A percentile compares a stretch with the other conserved stretches of the same genome.
Evolutionary conservation across 2,113 vertebrate species (phyloP).

Genomic region (Mesocricetus auratus): DNA sequence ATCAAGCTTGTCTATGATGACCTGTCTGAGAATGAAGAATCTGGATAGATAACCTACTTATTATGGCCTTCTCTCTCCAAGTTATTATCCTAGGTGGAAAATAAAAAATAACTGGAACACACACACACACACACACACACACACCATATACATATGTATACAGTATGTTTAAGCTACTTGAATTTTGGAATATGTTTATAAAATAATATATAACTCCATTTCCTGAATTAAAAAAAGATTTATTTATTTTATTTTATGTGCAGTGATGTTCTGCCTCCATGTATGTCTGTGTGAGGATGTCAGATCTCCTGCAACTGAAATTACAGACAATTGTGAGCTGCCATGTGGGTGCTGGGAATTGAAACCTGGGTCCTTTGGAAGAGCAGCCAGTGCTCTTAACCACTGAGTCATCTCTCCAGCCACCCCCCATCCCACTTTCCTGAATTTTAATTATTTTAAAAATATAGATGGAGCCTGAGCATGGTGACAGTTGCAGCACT

Average conservation of each 20-base stretch:
- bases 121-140: not conserved
- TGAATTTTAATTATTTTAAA: slow-evolving; percentile 59
- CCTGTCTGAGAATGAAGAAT: not conserved
- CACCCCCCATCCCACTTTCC: not conserved
- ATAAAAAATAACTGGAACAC: not conserved
- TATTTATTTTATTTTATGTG: too few relatives aligned
- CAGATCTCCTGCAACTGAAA: too few relatives aligned
- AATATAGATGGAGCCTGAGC: not conserved
- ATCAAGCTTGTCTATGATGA: not conserved
- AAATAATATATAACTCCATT: slow-evolving; percentile 27
- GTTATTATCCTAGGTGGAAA: not conserved
- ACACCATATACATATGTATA: not conserved
- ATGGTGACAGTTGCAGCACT: not conserved
- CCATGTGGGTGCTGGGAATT: too few relatives aligned
- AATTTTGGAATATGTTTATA: slow-evolving; percentile 14
- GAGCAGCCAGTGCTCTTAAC: too few relatives aligned
- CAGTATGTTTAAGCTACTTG: slow-evolving; percentile 2
- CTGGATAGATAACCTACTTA: not conserved
- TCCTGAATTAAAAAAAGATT: not conserved
- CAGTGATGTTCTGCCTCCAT: too few relatives aligned
- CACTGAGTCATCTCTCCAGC: too few relatives aligned
- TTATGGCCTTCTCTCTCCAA: not conserved
- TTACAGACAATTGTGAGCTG: too few relatives aligned
- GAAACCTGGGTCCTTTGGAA: too few relatives aligned
- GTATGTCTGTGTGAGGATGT: too few relatives aligned